phyloP scores from a whole-genome alignment of 2,888 invertebrate species.

The Drosophila borborema region DNA sequence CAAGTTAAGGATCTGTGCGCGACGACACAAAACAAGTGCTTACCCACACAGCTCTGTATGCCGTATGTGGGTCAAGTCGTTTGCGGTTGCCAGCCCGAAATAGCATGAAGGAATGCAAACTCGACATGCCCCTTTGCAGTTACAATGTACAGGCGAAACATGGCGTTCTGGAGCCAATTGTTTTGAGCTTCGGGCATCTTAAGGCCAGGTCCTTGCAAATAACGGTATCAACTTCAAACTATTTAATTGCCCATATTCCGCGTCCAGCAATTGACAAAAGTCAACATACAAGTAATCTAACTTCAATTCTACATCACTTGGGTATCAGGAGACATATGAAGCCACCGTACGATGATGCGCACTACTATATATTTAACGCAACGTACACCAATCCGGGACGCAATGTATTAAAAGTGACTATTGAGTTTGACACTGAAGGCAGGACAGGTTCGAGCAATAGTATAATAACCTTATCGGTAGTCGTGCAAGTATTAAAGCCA shows the following conservation, averaged over 20 bases:
- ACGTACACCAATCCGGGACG: slow-evolving; percentile 25
- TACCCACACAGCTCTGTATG: slow-evolving; percentile 14
- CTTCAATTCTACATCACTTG: slow-evolving; percentile 15
- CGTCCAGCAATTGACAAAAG: neutral
- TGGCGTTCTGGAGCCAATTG: slow-evolving; percentile 20
- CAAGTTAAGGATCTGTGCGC: slow-evolving; percentile 33
- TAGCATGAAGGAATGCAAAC: neutral
- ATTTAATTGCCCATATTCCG: slow-evolving; percentile 20
- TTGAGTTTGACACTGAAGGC: neutral
- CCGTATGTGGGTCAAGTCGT: slow-evolving; percentile 37
- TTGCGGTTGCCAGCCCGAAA: slow-evolving; percentile 13
- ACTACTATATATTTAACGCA: slow-evolving; percentile 28
- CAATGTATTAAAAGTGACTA: slow-evolving; percentile 22
- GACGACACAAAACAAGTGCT: slow-evolving; percentile 20
- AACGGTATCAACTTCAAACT: slow-evolving; percentile 26
- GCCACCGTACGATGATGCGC: slow-evolving; percentile 25
- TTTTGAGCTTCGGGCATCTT: slow-evolving; percentile 35
- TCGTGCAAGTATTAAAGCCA: slow-evolving; percentile 18
- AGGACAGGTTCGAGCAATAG: neutral
- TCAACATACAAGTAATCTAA: slow-evolving; percentile 29
- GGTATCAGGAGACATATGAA: slow-evolving; percentile 34
- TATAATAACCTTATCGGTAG: slow-evolving; percentile 1
- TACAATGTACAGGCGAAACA: slow-evolving; percentile 30
- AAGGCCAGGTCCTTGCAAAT: slow-evolving; percentile 5
- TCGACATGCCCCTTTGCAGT: slow-evolving; percentile 25